Conservation (phyloP, 2,797 vertebrate species). For the Molossus molossus region DNA sequence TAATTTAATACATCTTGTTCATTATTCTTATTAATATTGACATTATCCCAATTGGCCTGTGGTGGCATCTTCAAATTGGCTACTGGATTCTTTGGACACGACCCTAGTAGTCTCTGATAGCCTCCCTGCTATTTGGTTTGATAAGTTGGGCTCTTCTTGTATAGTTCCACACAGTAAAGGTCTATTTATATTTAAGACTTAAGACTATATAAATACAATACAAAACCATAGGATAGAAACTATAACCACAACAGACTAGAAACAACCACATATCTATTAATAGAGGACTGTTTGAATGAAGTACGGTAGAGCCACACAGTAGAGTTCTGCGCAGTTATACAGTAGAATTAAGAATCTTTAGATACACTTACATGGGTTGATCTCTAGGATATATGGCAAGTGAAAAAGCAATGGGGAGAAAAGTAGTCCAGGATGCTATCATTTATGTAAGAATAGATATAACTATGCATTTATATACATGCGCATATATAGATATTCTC, state of each 20-base stretch:
- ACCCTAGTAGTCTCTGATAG: not conserved
- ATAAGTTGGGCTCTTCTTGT: constrained; percentile 12
- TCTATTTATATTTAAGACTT: constrained; percentile 59
- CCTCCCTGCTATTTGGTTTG: not conserved
- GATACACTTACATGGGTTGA: not conserved
- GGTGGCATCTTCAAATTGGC: not conserved
- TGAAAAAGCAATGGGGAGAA: not conserved
- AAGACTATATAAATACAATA: constrained; percentile 30
- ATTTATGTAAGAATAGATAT: constrained; percentile 5
- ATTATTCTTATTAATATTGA: constrained; percentile 24
- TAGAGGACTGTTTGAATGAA: not conserved
- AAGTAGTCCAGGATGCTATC: not conserved
- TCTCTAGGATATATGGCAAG: not conserved
- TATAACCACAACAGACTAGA: constrained; percentile 3
- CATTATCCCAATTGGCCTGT: not conserved
- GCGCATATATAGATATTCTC: not conserved
- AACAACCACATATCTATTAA: constrained; percentile 45
- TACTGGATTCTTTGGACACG: not conserved
- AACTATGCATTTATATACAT: not conserved
- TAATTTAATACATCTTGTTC: not conserved
- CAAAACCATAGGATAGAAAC: constrained; percentile 26
- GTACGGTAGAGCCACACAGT: not conserved
- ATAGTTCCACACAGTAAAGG: constrained; percentile 13
- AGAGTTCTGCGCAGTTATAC: not conserved
- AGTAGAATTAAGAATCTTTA: constrained; percentile 9